A percentile compares a stretch with the other conserved stretches of the same genome.
Conservation (phyloP, 2,888 invertebrate genomes). For the Metalampra italica region DNA sequence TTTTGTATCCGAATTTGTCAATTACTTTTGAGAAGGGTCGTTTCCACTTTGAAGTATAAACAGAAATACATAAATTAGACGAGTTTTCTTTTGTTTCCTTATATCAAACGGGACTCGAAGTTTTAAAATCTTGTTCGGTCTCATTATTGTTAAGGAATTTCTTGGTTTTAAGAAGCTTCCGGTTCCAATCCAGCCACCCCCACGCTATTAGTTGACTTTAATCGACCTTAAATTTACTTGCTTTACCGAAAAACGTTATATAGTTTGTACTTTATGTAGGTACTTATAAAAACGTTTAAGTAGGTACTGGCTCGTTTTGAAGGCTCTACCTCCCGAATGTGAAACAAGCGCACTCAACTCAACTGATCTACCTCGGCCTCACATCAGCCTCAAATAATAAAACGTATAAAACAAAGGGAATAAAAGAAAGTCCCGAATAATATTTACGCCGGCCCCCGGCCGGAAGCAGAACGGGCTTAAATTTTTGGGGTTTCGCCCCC, state of each 20-base stretch:
- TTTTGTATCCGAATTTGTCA: conserved; percentile 53
- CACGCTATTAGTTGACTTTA: not conserved
- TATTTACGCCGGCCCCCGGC: conserved; percentile 57
- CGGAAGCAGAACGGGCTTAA: conserved; percentile 63
- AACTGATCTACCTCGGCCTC: not conserved
- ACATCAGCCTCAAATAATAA: conserved; percentile 50
- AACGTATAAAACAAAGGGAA: conserved; percentile 66
- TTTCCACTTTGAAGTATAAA: conserved; percentile 35
- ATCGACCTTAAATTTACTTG: not conserved
- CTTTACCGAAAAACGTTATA: conserved; percentile 23
- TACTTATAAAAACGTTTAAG: no score
- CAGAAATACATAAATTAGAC: conserved; percentile 55
- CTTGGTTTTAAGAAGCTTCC: conserved; percentile 12
- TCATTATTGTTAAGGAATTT: conserved; percentile 45
- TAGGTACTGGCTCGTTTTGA: no score
- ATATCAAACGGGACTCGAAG: conserved; percentile 46
- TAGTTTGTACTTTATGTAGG: no score
- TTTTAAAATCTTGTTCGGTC: conserved; percentile 58
- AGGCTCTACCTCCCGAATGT: no score
- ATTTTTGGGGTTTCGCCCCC: conserved; percentile 60
- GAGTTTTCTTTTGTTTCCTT: conserved; percentile 54
- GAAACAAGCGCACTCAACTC: no score
- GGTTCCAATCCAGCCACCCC: no score
- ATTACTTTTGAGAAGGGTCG: conserved; percentile 54
- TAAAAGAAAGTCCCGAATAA: conserved; percentile 67